phyloP scores from a whole-genome alignment of 1,140 invertebrate species.

The Onthophagus taurus region DNA sequence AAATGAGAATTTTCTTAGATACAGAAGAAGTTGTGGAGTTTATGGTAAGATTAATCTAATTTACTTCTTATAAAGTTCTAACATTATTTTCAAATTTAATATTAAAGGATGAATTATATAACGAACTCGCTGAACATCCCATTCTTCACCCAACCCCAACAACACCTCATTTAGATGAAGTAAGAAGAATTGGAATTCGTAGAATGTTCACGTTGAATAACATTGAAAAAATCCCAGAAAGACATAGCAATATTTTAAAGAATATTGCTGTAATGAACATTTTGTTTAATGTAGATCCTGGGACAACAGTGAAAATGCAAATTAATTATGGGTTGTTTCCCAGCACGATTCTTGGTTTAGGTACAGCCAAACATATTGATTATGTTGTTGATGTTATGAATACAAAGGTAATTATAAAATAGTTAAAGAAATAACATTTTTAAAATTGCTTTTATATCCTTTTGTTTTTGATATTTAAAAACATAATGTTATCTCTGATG shows the following conservation, averaged over 20 bases:
- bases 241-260: slow-evolving; percentile 13
- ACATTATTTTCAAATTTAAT: slow-evolving; percentile 11
- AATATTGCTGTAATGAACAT: slow-evolving; percentile 37
- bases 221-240: slow-evolving; percentile 37
- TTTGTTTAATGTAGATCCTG: slow-evolving; percentile 17
- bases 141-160: slow-evolving; percentile 9
- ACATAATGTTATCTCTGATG: too few relatives aligned
- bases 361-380: slow-evolving; percentile 62
- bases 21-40: slow-evolving; percentile 58
- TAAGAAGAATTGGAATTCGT: slow-evolving; percentile 49
- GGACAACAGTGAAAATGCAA: slow-evolving; percentile 21
- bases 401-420: slow-evolving; percentile 48
- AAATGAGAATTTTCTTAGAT: slow-evolving; percentile 61
- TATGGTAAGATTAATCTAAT: slow-evolving; percentile 46
- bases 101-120: slow-evolving; percentile 21
- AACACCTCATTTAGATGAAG: slow-evolving; percentile 45
- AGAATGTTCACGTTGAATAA: slow-evolving; percentile 52
- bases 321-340: slow-evolving; percentile 45
- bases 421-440: too few relatives aligned
- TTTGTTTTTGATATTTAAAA: too few relatives aligned
- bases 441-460: too few relatives aligned
- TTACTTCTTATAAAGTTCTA: slow-evolving; percentile 10
- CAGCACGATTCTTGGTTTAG: slow-evolving; percentile 57
- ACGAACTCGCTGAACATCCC: slow-evolving; percentile 19
- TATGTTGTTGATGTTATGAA: slow-evolving; percentile 56